Evolutionary conservation across 1,140 invertebrate species (phyloP), one percentile per base, ranked within the genome.

Genomic region (Temnothorax nylanderi): DNA sequence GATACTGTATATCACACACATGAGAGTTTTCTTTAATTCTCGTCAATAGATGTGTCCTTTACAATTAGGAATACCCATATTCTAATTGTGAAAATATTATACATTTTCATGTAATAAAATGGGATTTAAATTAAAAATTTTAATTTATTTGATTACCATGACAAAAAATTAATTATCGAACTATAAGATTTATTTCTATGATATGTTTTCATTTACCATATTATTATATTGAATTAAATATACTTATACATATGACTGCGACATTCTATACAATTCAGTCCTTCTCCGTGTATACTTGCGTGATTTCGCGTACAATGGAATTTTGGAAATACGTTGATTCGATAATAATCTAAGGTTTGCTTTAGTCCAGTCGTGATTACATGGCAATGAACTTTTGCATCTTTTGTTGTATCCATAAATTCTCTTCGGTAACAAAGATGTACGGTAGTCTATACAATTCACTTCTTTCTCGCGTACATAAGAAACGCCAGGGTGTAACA

Each of bases 21-120:
- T 56, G 7, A 87, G 16, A 56, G 49, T 85, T 88, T 89, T 26
- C 60, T 85, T 89, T 81, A 26, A 69, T 54, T 81, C 16, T 54
- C 54, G 16, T 41, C 26, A 64, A 56, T 54, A 60, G 47, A 58
- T 54, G 32, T 47, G 60, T 75, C 32, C 76, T 88, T 89, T 67
- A 77, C 74, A 86, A 86, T 86, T 74, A 54, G 16, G 16, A 71
- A 41, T 54, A 69, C 0, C 13, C 16, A 85, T 88, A 67, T 89
- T 89, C 49, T 75, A 88, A 58, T 54, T 64, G 82, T 80, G 37
- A 75, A 54, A 89, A 74, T 54, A 84, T 85, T 89, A 69, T 86
- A 89, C 87, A 86, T 80, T 89, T 89, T 89, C 88, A 86, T 86
- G 44, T 89, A 89, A 89, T 89, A 89, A 89, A 89, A 89, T 69